Percentiles rank a stretch among this genome's conserved stretches.
These are phyloP conservation scores for Idaea biselata DNA, from an alignment of 2,888 invertebrate species.

Conservation along the genomic window DNA sequence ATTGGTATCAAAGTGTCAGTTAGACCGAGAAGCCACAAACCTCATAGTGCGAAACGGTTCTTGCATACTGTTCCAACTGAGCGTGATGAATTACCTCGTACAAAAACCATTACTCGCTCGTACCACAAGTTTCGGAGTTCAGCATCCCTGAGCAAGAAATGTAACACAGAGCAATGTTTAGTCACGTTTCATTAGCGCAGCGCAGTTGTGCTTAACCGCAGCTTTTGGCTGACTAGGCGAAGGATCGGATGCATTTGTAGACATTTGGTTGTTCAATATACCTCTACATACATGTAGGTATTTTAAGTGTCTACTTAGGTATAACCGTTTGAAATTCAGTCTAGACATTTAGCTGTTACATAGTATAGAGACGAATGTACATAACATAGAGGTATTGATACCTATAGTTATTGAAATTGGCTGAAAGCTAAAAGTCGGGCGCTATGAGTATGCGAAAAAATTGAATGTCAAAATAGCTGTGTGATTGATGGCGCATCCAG, in stretches of 20 bases:
- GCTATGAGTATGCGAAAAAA: slow-evolving; percentile 33
- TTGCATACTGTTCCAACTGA: slow-evolving; percentile 8
- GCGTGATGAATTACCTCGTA: slow-evolving; percentile 14
- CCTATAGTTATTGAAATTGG: not conserved
- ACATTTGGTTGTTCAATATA: not conserved
- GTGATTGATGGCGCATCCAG: slow-evolving; percentile 46
- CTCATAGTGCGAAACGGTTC: slow-evolving; percentile 34
- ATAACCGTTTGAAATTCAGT: no score
- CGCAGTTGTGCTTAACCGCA: slow-evolving; percentile 23
- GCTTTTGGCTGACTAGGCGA: slow-evolving; percentile 17
- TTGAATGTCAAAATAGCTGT: slow-evolving; percentile 49
- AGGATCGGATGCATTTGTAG: slow-evolving; percentile 24
- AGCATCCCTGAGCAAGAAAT: slow-evolving; percentile 18
- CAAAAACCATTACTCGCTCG: slow-evolving; percentile 25
- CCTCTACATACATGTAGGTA: not conserved
- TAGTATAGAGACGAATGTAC: not conserved
- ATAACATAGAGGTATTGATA: not conserved
- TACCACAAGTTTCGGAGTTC: slow-evolving; percentile 5
- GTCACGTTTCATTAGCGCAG: slow-evolving; percentile 19
- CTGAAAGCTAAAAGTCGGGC: not conserved
- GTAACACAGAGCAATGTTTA: slow-evolving; percentile 20
- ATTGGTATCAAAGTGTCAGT: slow-evolving; percentile 46
- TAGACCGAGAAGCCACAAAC: slow-evolving; percentile 39
- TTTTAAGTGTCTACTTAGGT: not conserved
- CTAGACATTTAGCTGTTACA: no score